phyloP scores from a whole-genome alignment of 2,888 invertebrate species.

The Cinara cedri region DNA sequence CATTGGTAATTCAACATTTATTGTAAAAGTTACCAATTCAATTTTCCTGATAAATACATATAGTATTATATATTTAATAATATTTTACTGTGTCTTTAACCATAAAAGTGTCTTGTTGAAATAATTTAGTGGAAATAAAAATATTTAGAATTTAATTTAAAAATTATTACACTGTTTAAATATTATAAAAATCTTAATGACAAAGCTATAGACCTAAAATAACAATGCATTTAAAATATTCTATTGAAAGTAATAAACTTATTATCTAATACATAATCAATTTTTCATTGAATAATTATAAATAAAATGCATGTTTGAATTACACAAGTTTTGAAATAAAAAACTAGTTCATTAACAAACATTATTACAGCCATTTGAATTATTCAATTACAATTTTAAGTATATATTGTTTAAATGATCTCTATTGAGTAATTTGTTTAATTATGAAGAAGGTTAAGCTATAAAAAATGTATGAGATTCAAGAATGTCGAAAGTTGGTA shows the following conservation, averaged over 20 bases:
- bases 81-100: background rate
- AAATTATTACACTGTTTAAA: background rate
- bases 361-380: conserved; percentile 3
- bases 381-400: background rate
- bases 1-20: background rate
- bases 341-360: background rate
- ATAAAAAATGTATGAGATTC: conserved; percentile 11
- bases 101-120: background rate
- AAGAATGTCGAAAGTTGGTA: background rate
- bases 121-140: background rate
- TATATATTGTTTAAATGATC: conserved; percentile 19
- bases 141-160: background rate
- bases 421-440: background rate
- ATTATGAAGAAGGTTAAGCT: background rate
- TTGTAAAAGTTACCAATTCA: conserved; percentile 27
- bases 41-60: conserved; percentile 6
- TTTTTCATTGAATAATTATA: background rate
- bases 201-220: background rate
- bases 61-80: background rate
- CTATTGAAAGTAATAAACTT: background rate
- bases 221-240: background rate
- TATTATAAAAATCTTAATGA: background rate
- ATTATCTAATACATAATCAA: background rate
- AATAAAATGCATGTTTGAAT: background rate
- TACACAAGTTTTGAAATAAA: background rate